phyloP scores from a whole-genome alignment of 2,797 vertebrate species.

The Chaetophractus vellerosus region DNA sequence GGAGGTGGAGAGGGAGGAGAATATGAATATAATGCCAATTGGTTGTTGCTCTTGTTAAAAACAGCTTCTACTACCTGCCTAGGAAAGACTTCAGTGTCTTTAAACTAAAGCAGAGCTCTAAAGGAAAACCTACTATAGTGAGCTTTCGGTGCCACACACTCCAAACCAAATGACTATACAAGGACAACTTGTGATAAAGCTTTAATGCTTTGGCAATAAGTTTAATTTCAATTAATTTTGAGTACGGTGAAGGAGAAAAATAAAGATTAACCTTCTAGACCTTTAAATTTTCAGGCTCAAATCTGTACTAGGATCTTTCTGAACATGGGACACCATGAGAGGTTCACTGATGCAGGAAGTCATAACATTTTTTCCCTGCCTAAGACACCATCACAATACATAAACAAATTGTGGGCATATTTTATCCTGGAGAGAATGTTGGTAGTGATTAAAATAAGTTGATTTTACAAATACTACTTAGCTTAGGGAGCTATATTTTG shows the following conservation, averaged over 20 bases:
- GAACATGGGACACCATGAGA: background rate
- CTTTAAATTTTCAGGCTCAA: background rate
- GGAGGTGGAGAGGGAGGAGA: background rate
- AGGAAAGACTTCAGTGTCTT: slow-evolving; percentile 10
- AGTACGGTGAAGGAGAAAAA: slow-evolving; percentile 53
- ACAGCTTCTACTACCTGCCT: slow-evolving; percentile 4
- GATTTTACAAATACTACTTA: background rate
- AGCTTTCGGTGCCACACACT: background rate
- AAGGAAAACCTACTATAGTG: background rate
- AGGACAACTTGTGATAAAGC: slow-evolving; percentile 13
- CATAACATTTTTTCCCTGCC: background rate
- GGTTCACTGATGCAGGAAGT: background rate
- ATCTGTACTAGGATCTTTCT: background rate
- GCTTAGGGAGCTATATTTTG: background rate
- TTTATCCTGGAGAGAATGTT: background rate
- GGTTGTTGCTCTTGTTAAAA: slow-evolving; percentile 78
- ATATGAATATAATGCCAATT: slow-evolving; percentile 48
- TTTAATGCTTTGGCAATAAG: slow-evolving; percentile 35
- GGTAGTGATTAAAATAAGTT: background rate
- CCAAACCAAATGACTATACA: background rate
- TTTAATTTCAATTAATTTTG: slow-evolving; percentile 7
- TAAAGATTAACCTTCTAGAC: background rate
- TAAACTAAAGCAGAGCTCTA: slow-evolving; percentile 55
- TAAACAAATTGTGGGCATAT: background rate
- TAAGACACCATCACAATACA: background rate